Evolutionary conservation across 2,888 invertebrate species (phyloP), one percentile per base, ranked within the genome.

Genomic region (Heliconius charithonia): DNA sequence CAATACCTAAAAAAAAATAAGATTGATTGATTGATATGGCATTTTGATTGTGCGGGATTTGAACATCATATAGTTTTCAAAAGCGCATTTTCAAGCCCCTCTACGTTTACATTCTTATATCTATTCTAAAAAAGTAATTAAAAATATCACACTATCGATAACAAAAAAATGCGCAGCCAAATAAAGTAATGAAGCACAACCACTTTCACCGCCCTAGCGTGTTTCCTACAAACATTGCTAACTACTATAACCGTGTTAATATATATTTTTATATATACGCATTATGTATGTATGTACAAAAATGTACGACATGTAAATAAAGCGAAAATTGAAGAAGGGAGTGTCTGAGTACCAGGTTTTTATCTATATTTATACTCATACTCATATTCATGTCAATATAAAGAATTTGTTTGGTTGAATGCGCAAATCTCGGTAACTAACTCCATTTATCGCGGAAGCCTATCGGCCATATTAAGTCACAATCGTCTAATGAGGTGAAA

Each of bases 201-300:
- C 83, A 82, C 85, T 85, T 85, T 85, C 85, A 84, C 85, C 73
- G 84, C 80, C 82, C 85, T 83, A 82, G 81, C 84, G 80, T 80
- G 83, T 85, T 85, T 85, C 85, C 85, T 84, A 84, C 84, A 81
- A 79, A 72, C 76, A 79, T 77, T 81, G 71, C 79, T 77, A 76
- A 79, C 71, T 27, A 22, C 65, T 56, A 27, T 65, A 45, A 51
- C 66, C 63, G 75, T 74, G 76, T 59, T 75, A 77, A 71, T 41
- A 71, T 63, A 51, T 73, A 51, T 45, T 16, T 59, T 27, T 59
- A 32, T 56, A 69, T 41, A 67, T 25, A 25, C 13, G 25, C 37
- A 69, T 25, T 69, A n/a, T 66, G 10, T 22, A 45, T 10, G 10
- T 32, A 32, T 32, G 9, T 9, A 32, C 9, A 32, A 32, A 32